These are phyloP conservation scores for Pristionchus mayeri DNA, from an alignment of 2,888 invertebrate species.

Conservation along the genomic window DNA sequence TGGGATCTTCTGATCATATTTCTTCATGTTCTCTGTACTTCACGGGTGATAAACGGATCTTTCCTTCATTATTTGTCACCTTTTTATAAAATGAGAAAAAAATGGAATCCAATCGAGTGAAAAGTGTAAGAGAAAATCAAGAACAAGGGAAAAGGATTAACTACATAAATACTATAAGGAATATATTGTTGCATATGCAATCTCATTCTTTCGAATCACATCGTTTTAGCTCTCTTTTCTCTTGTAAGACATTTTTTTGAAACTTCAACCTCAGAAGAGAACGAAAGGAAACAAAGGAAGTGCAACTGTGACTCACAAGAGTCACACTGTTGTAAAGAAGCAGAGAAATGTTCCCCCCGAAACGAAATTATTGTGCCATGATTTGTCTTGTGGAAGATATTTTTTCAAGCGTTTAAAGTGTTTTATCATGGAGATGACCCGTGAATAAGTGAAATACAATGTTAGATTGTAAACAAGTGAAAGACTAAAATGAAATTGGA, in stretches of 20 bases:
- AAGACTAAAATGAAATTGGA: not conserved
- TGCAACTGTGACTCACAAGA: not conserved
- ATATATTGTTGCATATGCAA: too few species aligned
- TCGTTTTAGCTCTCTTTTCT: too few species aligned
- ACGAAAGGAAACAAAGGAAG: not conserved
- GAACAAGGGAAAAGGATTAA: too few species aligned
- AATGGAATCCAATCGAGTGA: too few species aligned
- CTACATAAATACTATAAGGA: too few species aligned
- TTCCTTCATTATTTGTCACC: not conserved
- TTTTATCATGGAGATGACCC: slow-evolving; percentile 6
- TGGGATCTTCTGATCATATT: not conserved
- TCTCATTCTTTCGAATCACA: too few species aligned
- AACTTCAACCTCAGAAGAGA: too few species aligned
- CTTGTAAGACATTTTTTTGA: too few species aligned
- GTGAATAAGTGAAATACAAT: slow-evolving; percentile 8
- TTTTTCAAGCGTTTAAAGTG: not conserved
- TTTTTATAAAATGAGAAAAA: not conserved
- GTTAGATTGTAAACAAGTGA: not conserved
- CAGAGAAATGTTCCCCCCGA: too few species aligned
- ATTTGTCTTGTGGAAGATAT: not conserved
- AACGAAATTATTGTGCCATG: too few species aligned
- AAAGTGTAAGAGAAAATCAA: not conserved
- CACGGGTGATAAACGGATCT: slow-evolving; percentile 15
- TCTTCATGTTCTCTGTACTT: not conserved
- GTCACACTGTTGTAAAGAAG: too few species aligned